A percentile compares a stretch with the other conserved stretches of the same genome.
These are phyloP conservation scores for Diuraphis noxia DNA, from an alignment of 1,140 invertebrate genomes.

Conservation along the genomic window DNA sequence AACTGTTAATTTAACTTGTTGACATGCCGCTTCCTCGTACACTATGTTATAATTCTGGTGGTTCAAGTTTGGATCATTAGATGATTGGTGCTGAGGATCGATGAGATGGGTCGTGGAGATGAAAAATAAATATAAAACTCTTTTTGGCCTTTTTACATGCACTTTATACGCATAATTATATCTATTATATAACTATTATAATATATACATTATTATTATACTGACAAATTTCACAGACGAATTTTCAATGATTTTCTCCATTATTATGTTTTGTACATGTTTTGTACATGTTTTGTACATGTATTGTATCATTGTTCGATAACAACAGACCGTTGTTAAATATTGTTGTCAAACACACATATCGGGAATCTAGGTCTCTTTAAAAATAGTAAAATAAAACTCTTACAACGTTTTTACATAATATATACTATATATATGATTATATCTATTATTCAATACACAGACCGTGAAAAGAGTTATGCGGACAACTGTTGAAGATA, in stretches of 20 bases:
- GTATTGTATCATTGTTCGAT: not conserved
- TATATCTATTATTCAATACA: not conserved
- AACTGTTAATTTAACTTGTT: not conserved
- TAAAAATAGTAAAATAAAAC: not conserved
- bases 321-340: not conserved
- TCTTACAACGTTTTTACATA: not conserved
- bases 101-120: not conserved
- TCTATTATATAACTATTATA: not conserved
- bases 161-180: not conserved
- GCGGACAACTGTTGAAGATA: not conserved
- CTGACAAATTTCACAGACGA: not conserved
- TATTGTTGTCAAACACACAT: not conserved
- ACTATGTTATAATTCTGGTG: not conserved
- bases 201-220: not conserved
- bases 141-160: no score
- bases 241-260: not conserved
- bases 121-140: not conserved
- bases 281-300: not conserved
- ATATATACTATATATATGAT: not conserved
- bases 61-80: not conserved
- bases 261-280: not conserved
- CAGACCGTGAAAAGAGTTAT: not conserved
- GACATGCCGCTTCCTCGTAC: not conserved
- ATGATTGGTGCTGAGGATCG: not conserved
- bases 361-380: not conserved